phyloP scores from a whole-genome alignment of 2,113 vertebrate species.

The Siniperca knerii region DNA sequence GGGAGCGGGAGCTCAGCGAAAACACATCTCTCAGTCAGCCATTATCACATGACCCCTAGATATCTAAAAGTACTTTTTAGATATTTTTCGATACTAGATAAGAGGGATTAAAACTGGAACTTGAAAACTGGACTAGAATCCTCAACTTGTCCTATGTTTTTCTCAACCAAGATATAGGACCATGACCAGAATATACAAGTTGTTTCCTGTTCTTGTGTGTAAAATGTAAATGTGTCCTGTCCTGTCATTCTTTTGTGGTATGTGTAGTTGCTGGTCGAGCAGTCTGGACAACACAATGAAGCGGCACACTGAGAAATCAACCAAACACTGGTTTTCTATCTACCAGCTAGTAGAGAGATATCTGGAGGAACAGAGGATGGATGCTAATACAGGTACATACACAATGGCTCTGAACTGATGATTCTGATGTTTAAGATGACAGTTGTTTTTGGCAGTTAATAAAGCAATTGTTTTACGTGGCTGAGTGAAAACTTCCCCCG shows the following conservation, averaged over 20 bases:
- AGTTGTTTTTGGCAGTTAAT: background rate
- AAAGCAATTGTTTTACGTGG: background rate
- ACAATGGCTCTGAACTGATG: background rate
- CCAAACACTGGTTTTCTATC: conserved; percentile 95
- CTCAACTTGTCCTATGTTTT: background rate
- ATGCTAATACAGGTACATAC: conserved; percentile 80
- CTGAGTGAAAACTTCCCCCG: background rate
- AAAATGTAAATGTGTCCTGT: background rate
- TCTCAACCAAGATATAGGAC: background rate
- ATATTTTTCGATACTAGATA: background rate
- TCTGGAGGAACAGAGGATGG: conserved; percentile 85
- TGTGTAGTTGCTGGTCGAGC: conserved; percentile 92
- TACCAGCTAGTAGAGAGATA: conserved; percentile 94
- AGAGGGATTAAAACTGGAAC: background rate
- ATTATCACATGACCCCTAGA: no score
- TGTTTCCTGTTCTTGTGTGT: background rate
- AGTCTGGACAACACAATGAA: conserved; percentile 94
- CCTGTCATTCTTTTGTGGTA: background rate
- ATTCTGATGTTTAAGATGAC: no score
- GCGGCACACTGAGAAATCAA: conserved; percentile 89
- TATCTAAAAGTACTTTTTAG: no score
- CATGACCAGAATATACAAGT: background rate
- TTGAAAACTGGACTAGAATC: background rate
- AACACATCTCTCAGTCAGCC: no score
- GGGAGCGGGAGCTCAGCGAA: no score